phyloP scores from a whole-genome alignment of 1,140 invertebrate genomes.

The Mizuhopecten yessoensis region DNA sequence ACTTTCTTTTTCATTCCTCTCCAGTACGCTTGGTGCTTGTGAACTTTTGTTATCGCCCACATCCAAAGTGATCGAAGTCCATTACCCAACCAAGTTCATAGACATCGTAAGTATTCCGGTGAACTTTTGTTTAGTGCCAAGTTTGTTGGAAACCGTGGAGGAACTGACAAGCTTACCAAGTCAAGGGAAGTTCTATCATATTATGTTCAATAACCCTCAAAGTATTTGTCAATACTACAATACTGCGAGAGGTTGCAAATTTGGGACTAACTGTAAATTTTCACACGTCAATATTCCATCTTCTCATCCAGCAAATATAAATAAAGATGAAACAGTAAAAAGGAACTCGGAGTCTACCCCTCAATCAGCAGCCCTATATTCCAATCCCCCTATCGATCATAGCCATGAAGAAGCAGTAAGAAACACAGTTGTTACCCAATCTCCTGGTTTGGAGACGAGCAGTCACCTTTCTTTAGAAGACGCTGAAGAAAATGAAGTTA shows the following conservation, averaged over 20 bases:
- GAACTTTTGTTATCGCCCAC: too few species aligned
- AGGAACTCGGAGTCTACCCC: not conserved
- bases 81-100: not conserved
- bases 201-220: slow-evolving; percentile 47
- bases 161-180: not conserved
- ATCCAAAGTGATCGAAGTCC: not conserved
- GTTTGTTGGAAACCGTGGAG: not conserved
- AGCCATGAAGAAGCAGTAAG: slow-evolving; percentile 16
- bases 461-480: not conserved
- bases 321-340: slow-evolving; percentile 53
- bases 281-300: slow-evolving; percentile 42
- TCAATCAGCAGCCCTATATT: not conserved
- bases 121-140: not conserved
- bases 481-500: not conserved
- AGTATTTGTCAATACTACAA: slow-evolving; percentile 61
- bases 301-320: not conserved
- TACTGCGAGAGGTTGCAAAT: slow-evolving; percentile 58
- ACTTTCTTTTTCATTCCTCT: not conserved
- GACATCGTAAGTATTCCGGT: not conserved
- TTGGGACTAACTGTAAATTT: slow-evolving; percentile 62
- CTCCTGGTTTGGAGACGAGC: not conserved
- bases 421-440: not conserved
- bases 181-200: slow-evolving; percentile 40
- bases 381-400: not conserved
- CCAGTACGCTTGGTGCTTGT: not conserved